Conservation (phyloP, 1,140 invertebrate species). For the Himalopsyche phryganea region DNA sequence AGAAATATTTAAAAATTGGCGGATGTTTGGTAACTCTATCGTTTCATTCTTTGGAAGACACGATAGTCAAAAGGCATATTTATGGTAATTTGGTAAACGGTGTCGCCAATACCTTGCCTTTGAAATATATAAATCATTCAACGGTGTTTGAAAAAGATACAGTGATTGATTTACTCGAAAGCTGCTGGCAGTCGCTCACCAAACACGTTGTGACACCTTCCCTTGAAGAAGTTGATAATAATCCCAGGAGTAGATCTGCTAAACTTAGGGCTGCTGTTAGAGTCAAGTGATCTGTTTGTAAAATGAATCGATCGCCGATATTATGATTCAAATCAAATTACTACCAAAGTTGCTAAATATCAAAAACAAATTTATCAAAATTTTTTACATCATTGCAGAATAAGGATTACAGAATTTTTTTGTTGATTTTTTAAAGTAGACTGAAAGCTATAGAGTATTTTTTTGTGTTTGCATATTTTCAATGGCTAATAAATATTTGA, state of each 20-base stretch:
- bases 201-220: slow-evolving; percentile 78
- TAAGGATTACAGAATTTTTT: no score
- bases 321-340: no score
- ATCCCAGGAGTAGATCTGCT: slow-evolving; percentile 83
- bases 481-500: no score
- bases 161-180: slow-evolving; percentile 58
- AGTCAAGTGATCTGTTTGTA: slow-evolving; percentile 44
- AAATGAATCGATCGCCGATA: no score
- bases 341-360: no score
- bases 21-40: slow-evolving; percentile 79
- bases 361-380: no score
- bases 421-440: no score
- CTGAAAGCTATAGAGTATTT: no score
- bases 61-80: slow-evolving; percentile 90
- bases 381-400: no score
- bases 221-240: slow-evolving; percentile 68
- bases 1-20: slow-evolving; percentile 70
- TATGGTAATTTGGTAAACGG: slow-evolving; percentile 70
- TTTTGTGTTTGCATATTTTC: no score
- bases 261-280: slow-evolving; percentile 81
- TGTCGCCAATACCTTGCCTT: slow-evolving; percentile 60
- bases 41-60: slow-evolving; percentile 93
- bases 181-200: slow-evolving; percentile 72
- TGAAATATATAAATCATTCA: slow-evolving; percentile 62
- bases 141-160: slow-evolving; percentile 56